Conservation (phyloP, 2,888 invertebrate species). For the Calameuta idolon region DNA sequence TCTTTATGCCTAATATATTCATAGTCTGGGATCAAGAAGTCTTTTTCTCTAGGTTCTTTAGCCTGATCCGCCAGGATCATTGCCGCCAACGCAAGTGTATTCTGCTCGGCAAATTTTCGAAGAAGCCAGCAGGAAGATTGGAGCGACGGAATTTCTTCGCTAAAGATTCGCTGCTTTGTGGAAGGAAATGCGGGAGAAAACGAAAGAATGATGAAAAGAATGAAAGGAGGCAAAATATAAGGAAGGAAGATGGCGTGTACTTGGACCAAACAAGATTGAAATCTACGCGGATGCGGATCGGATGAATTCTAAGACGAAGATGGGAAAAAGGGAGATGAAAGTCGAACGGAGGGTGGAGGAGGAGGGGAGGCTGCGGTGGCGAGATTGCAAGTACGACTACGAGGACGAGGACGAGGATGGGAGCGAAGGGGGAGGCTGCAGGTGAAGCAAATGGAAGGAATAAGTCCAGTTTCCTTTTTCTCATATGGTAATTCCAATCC, state of each 20-base stretch:
- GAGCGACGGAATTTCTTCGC: no score
- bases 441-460: conserved; percentile 50
- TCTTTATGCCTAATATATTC: conserved; percentile 58
- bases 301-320: conserved; percentile 44
- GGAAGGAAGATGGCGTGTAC: conserved; percentile 33
- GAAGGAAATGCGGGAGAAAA: conserved; percentile 21
- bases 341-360: conserved; percentile 20
- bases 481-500: conserved; percentile 62
- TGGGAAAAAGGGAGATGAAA: conserved; percentile 49
- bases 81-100: no score
- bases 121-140: no score
- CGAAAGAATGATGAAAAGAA: conserved; percentile 35
- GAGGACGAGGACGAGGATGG: conserved; percentile 10
- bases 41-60: conserved; percentile 32
- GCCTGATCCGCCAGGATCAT: no score
- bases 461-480: conserved; percentile 45
- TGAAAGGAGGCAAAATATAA: no score
- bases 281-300: conserved; percentile 52
- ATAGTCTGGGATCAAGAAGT: conserved; percentile 55
- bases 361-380: conserved; percentile 5
- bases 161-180: no score
- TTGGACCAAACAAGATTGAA: conserved; percentile 57
- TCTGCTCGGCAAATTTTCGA: no score
- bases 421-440: conserved; percentile 16
- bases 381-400: conserved; percentile 14